Evolutionary conservation across 2,797 vertebrate species (phyloP).

Genomic region (Coilia nasus): DNA sequence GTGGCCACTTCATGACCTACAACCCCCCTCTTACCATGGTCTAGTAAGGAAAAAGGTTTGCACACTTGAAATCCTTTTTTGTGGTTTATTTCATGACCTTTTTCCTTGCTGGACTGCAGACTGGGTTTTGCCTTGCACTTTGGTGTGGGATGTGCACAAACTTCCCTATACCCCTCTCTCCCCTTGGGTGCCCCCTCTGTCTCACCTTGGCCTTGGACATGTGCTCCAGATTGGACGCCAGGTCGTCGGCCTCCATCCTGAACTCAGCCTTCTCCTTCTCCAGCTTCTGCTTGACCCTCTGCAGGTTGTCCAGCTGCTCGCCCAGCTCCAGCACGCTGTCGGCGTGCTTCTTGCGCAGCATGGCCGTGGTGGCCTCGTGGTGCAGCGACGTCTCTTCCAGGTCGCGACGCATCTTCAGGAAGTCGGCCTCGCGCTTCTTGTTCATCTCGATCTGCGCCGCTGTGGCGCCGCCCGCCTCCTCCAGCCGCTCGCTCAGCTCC

Average conservation of each 20-base stretch:
- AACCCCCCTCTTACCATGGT: too few species aligned
- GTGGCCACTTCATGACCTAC: too few species aligned
- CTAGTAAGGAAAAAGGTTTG: too few species aligned
- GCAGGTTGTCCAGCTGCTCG: constrained; percentile 87
- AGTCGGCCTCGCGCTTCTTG: constrained; percentile 88
- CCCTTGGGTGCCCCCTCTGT: too few species aligned
- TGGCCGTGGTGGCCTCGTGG: constrained; percentile 78
- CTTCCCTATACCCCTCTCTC: too few species aligned
- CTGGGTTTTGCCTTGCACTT: too few species aligned
- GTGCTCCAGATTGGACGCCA: constrained; percentile 81
- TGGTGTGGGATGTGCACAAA: too few species aligned
- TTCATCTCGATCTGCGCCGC: constrained; percentile 86
- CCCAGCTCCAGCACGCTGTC: constrained; percentile 82
- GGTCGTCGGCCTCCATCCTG: constrained; percentile 88
- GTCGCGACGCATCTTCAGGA: constrained; percentile 85
- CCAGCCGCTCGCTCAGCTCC: constrained; percentile 89
- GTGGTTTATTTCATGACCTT: too few species aligned
- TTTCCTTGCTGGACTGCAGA: too few species aligned
- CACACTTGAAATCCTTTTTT: too few species aligned
- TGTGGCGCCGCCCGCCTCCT: constrained; percentile 87
- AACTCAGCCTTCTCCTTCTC: constrained; percentile 91
- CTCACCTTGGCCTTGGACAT: constrained; percentile 73
- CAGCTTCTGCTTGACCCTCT: constrained; percentile 87
- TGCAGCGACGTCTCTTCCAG: constrained; percentile 88
- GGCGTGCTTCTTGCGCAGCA: constrained; percentile 85